Percentiles rank a stretch among this genome's conserved stretches.
These are phyloP conservation scores for Tanypteryx hageni DNA, from an alignment of 2,888 invertebrate genomes.

Conservation along the genomic window DNA sequence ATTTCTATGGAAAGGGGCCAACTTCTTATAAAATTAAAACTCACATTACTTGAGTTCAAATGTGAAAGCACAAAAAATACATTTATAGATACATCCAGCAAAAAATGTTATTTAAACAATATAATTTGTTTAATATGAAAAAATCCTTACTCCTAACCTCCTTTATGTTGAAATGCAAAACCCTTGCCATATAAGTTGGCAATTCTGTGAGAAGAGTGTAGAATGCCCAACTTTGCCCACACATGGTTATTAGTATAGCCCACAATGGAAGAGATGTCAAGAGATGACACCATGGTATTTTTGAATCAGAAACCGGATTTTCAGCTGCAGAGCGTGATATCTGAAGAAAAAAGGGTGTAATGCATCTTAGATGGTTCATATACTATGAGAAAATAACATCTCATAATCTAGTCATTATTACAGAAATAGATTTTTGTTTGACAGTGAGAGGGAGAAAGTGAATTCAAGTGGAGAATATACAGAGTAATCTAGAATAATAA, in stretches of 20 bases:
- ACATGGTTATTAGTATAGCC: slow-evolving; percentile 90
- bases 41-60: not conserved
- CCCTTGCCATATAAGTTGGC: slow-evolving; percentile 90
- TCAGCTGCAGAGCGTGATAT: not conserved
- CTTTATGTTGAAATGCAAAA: slow-evolving; percentile 88
- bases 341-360: not conserved
- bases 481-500: too few relatives aligned
- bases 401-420: not conserved
- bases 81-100: not conserved
- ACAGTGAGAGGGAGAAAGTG: not conserved
- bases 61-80: not conserved
- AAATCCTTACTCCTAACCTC: slow-evolving; percentile 74
- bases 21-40: not conserved
- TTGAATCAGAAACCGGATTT: slow-evolving; percentile 68
- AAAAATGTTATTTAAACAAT: not conserved
- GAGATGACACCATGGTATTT: slow-evolving; percentile 85
- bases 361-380: not conserved
- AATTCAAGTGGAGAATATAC: not conserved
- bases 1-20: too few relatives aligned
- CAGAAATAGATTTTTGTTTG: not conserved
- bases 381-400: not conserved
- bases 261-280: slow-evolving; percentile 86
- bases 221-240: slow-evolving; percentile 90
- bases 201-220: slow-evolving; percentile 90
- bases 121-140: not conserved